Base-by-base conservation (phyloP, 2,113 vertebrate species). In the Cettia cetti region DNA sequence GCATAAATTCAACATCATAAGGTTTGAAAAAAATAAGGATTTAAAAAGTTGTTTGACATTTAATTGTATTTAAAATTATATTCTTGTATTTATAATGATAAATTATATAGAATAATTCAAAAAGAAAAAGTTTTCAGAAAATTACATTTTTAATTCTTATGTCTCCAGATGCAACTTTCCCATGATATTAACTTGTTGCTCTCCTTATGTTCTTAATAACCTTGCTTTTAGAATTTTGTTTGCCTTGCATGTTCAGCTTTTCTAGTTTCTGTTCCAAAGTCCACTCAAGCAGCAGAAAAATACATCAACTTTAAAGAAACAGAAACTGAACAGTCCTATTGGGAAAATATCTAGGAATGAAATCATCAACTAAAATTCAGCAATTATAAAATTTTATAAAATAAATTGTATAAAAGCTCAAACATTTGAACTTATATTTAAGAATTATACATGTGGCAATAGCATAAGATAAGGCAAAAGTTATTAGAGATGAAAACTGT, bases 181-280 rank as follows among this genome's bases (percentile, higher is more conserved):
- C 69, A 78, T n/a, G 26, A 24, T 4, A 3, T 40, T 84, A 75
- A 70, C 47, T 78, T 70, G 30, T 26, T 63, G 45, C 23, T 92
- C 26, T 78, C 15, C 31, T 50, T 65, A 60, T 19, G 17, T 6
- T 63, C 40, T 42, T 57, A 77, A 19, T 20, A 84, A 42, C 33
- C 80, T 71, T 45, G 35, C 15, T 69, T 90, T 83, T 37, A 78
- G 21, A 60, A 49, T 49, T 81, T 45, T 87, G 47, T 82, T 82
- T 92, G 69, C 40, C 42, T 81, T 74, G 30, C 16, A 39, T 52
- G 39, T 66, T 82, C 11, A 11, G 24, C 13, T 87, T 82, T 79
- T 44, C 61, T 31, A 76, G 60, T 53, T 86, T 82, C 74, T 76
- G 65, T 82, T 96, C 76, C 94, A 84, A 95, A 94, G 86, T 78